Conservation (phyloP, 2,113 vertebrate species). For the Apteryx mantelli region DNA sequence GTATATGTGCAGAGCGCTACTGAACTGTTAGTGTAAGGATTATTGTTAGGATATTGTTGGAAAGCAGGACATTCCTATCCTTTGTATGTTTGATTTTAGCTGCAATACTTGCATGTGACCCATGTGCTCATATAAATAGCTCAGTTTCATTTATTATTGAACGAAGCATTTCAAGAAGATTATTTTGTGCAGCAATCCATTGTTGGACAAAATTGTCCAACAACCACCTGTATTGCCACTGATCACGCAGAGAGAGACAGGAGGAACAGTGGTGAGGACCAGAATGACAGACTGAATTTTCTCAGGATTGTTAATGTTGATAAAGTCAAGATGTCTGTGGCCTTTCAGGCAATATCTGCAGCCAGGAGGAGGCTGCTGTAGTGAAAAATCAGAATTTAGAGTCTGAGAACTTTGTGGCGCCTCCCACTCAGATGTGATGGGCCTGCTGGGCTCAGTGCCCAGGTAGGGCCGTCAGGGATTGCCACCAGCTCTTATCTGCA, state of each 20-base stretch:
- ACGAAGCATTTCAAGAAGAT: background rate
- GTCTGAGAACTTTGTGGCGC: background rate
- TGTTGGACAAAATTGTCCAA: background rate
- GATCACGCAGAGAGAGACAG: background rate
- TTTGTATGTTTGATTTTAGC: background rate
- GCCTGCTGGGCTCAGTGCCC: background rate
- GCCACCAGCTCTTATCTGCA: conserved; percentile 16
- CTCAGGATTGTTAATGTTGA: background rate
- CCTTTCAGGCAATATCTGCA: background rate
- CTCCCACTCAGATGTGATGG: background rate
- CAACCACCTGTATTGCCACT: background rate
- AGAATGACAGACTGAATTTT: background rate
- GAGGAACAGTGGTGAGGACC: background rate
- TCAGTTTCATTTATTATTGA: background rate
- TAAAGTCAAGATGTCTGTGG: background rate
- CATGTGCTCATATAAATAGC: background rate
- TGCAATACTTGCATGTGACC: background rate
- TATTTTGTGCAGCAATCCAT: background rate
- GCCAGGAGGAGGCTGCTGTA: background rate
- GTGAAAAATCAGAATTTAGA: background rate
- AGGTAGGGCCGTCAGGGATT: background rate
- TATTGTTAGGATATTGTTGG: background rate
- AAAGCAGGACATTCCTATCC: background rate
- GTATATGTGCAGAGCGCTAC: background rate
- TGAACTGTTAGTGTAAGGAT: background rate